These are phyloP conservation scores for Orcinus orca DNA, from an alignment of 2,113 vertebrate genomes.

Conservation along the genomic window DNA sequence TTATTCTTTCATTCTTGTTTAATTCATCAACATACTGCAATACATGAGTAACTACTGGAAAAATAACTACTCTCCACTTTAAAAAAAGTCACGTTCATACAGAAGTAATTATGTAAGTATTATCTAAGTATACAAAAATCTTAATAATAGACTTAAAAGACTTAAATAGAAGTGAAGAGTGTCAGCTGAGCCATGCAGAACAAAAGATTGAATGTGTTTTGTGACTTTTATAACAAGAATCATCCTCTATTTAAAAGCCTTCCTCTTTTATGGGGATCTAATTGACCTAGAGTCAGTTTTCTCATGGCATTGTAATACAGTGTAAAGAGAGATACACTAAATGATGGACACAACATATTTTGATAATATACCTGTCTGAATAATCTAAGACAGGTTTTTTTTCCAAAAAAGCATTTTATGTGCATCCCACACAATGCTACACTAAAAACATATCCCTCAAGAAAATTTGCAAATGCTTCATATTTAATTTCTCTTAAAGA, in stretches of 20 bases:
- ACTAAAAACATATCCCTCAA: neutral
- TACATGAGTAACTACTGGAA: neutral
- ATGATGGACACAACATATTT: neutral
- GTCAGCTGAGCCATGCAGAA: neutral
- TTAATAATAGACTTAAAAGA: conserved; percentile 6
- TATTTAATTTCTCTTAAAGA: neutral
- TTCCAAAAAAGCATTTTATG: neutral
- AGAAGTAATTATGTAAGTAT: conserved; percentile 3
- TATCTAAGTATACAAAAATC: neutral
- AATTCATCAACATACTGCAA: neutral
- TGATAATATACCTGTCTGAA: neutral
- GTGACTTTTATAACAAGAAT: neutral
- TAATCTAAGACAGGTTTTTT: neutral
- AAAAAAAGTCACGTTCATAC: neutral
- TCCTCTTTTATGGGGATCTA: neutral
- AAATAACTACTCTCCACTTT: neutral
- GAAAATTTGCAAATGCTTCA: neutral
- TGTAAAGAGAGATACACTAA: neutral
- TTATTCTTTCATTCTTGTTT: neutral
- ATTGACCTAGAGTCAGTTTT: neutral
- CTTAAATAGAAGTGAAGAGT: neutral
- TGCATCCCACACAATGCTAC: neutral
- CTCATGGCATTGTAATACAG: neutral
- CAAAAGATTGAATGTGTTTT: neutral
- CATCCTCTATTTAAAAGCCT: conserved; percentile 8